Evolutionary conservation across 2,797 vertebrate genomes (phyloP).

Genomic region (Urosaurus nigricauda): DNA sequence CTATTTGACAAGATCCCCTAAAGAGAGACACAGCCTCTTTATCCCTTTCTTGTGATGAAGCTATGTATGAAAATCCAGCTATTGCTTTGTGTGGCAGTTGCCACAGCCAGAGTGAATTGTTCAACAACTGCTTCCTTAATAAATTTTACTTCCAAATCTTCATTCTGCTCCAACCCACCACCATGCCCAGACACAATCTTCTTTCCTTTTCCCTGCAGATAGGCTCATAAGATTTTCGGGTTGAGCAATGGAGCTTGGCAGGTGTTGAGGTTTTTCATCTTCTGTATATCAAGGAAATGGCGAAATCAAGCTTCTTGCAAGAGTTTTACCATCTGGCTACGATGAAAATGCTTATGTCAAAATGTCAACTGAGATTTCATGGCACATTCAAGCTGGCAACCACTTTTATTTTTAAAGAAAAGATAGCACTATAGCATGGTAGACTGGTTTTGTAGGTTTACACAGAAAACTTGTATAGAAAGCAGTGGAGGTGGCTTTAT

Average conservation of each 20-base stretch:
- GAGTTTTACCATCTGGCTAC: background rate
- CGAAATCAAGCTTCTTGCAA: background rate
- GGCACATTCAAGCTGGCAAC: background rate
- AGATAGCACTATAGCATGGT: background rate
- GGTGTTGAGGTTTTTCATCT: background rate
- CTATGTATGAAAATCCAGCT: constrained; percentile 27
- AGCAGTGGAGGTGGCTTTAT: background rate
- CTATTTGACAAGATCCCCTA: background rate
- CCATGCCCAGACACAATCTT: background rate
- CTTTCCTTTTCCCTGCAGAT: background rate
- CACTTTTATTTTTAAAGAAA: background rate
- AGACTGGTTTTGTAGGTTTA: background rate
- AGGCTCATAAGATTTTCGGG: constrained; percentile 12
- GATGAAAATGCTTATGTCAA: background rate
- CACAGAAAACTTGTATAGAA: background rate
- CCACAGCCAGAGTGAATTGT: constrained; percentile 7
- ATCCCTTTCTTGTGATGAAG: constrained; percentile 28
- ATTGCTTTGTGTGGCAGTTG: background rate
- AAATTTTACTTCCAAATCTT: constrained; percentile 35
- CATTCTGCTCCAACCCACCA: background rate
- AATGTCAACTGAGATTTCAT: background rate
- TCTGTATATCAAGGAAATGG: background rate
- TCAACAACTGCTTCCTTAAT: constrained; percentile 30
- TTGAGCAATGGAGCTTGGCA: background rate
- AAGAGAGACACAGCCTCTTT: background rate